Evolutionary conservation across 2,113 vertebrate species (phyloP), one percentile per base, ranked within the genome.

Genomic region (Tonatia bakeri): DNA sequence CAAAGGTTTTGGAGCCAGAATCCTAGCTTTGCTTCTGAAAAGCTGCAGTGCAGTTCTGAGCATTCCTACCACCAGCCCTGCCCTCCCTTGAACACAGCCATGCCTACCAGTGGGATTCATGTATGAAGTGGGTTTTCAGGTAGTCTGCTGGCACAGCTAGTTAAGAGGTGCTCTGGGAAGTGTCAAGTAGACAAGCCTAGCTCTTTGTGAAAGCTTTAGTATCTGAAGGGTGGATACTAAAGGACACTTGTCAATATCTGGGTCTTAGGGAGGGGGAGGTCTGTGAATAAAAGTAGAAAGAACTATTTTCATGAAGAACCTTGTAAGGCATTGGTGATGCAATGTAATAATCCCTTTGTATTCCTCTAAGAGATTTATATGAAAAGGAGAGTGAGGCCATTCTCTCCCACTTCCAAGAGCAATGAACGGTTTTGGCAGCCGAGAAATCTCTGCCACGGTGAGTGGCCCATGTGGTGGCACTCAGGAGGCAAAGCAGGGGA

Each of bases 231-330:
- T 2, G 2, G 52, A 36, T 45, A 43, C 45, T 43, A 45, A 75
- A 56, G 67, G 54, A n/a, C 14, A 28, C 15, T 43, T 70, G 65
- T 13, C 22, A 7, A 16, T 52, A 20, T 45, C 38, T 59, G 73
- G 50, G 54, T 24, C 59, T 77, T 72, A 87, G 40, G 28, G 73
- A 31, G n/a, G 87, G 31, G 65, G 56, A n/a, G 22, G 40, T 10
- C 24, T 56, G 1, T 52, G 69, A 73, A 73, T 73, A 85, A 73
- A 94, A 85, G 61, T 31, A 16, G 36, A 40, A 91, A 85, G 65
- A 82, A 56, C n/a, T 83, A 19, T 45, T 86, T 59, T 82, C 69
- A 94, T 69, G 36, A 87, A 85, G 70, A 82, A 36, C 36, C 52
- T 65, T 73, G 24, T 36, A 81, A 93, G 72, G 59, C 38, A 77